Evolutionary conservation across 1,140 invertebrate species (phyloP).

Genomic region (Microvelia longipes): DNA sequence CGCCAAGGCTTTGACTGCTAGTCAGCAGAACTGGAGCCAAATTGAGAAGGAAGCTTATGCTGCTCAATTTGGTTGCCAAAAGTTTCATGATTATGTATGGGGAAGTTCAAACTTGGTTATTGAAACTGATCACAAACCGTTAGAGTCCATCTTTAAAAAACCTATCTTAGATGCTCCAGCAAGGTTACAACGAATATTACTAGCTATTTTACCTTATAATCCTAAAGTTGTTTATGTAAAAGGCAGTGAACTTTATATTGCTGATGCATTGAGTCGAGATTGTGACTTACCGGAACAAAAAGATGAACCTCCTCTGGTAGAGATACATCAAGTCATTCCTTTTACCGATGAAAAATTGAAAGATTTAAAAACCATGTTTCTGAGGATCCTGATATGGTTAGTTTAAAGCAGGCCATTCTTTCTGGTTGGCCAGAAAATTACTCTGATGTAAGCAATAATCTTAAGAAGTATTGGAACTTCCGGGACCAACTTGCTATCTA

Average conservation of each 20-base stretch:
- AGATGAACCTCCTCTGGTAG: neutral
- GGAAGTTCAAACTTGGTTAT: conserved; percentile 11
- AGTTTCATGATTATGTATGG: conserved; percentile 20
- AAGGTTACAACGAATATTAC: conserved; percentile 21
- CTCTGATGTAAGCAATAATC: neutral
- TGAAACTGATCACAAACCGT: conserved; percentile 27
- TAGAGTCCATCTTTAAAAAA: conserved; percentile 26
- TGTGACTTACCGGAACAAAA: neutral
- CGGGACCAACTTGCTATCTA: neutral
- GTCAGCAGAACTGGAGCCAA: conserved; percentile 3
- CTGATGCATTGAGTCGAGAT: conserved; percentile 5
- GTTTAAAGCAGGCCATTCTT: neutral
- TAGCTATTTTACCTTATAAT: neutral
- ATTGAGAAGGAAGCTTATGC: conserved; percentile 26
- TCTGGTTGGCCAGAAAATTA: neutral
- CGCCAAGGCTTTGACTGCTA: conserved; percentile 21
- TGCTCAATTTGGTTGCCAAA: conserved; percentile 13
- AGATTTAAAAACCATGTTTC: neutral
- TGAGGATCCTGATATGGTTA: neutral
- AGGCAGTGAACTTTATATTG: neutral
- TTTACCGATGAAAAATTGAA: neutral
- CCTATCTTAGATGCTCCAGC: conserved; percentile 23
- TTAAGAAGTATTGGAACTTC: neutral
- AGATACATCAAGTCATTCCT: neutral
- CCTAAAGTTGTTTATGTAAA: neutral